Evolutionary conservation across 2,113 vertebrate species (phyloP), one percentile per base, ranked within the genome.

Genomic region (Sisor rabdophorus): DNA sequence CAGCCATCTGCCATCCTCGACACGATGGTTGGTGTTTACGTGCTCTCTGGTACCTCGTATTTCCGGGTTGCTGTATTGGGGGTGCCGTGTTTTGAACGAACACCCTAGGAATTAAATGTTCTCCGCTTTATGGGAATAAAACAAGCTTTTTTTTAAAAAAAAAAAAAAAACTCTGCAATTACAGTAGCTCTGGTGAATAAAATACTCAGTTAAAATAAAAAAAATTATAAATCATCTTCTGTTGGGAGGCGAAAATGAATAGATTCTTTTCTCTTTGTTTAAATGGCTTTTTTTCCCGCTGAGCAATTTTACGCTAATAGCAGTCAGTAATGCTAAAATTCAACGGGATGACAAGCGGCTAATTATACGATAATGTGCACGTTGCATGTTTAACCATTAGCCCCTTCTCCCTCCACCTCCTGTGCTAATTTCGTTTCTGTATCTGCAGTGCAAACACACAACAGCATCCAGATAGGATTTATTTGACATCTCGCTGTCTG

Each of bases 281-380:
- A 61, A 71, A 69, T 73, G 67, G 61, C 52, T 80, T 20, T 30
- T 28, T 72, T 74, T 36, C 32, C 73, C 76, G 72, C 79, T 71
- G 76, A 80, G 72, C 73, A 77, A 74, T 80, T 80, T 74, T 53
- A 36, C 26, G 11, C 64, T 80, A 83, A 83, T 83, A 80, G 75
- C 81, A 80, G 71, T 83, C 75, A 26, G 81, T 75, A 80, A 83
- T 80, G 71, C 63, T 58, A 73, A 80, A 79, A 76, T 83, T 36
- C 75, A 75, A 65, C 55, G 61, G 70, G 78, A 80, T 78, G 78
- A 80, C 79, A 75, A 77, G 58, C 48, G 22, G 44, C 75, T 80
- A 83, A 83, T 83, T 80, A 79, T 80, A 65, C 81, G 78, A 77
- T 83, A 77, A 83, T 83, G 76, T 53, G 53, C 75, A 71, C 73